Conservation (phyloP, 2,113 vertebrate species). For the Syngnathus typhle region DNA sequence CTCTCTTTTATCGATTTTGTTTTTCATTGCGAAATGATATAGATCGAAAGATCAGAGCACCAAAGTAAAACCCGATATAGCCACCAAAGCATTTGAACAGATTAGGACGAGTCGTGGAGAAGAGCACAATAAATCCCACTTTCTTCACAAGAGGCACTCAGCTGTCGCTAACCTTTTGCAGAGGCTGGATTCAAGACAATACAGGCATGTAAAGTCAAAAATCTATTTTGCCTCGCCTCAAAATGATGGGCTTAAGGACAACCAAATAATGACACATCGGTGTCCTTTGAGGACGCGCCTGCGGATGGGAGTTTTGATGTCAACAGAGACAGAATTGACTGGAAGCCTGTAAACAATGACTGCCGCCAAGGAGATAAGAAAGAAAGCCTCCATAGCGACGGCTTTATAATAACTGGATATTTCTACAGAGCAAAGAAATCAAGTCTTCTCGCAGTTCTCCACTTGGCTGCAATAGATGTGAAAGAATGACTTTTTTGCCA, state of each 20-base stretch:
- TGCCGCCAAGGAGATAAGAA: not conserved
- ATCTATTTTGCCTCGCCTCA: not conserved
- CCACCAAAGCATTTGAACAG: not conserved
- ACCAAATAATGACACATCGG: not conserved
- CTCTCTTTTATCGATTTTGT: not conserved
- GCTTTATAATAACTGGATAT: not conserved
- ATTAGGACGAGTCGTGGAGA: constrained; percentile 4
- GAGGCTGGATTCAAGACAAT: not conserved
- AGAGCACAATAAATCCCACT: constrained; percentile 2
- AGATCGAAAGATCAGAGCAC: not conserved
- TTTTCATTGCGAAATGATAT: not conserved
- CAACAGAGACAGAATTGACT: not conserved
- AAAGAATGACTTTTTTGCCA: not conserved
- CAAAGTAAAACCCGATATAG: constrained; percentile 5
- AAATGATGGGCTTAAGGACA: constrained; percentile 1
- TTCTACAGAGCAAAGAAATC: not conserved
- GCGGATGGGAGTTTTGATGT: not conserved
- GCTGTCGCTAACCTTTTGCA: constrained; percentile 1
- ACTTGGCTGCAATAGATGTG: not conserved
- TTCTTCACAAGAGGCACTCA: not conserved
- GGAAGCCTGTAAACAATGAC: constrained; percentile 1
- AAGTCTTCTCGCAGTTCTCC: not conserved
- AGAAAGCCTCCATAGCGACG: not conserved
- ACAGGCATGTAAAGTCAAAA: not conserved
- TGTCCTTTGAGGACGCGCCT: not conserved